These are phyloP conservation scores for Neuroscelio doddi DNA, from an alignment of 2,888 invertebrate genomes.

Conservation along the genomic window DNA sequence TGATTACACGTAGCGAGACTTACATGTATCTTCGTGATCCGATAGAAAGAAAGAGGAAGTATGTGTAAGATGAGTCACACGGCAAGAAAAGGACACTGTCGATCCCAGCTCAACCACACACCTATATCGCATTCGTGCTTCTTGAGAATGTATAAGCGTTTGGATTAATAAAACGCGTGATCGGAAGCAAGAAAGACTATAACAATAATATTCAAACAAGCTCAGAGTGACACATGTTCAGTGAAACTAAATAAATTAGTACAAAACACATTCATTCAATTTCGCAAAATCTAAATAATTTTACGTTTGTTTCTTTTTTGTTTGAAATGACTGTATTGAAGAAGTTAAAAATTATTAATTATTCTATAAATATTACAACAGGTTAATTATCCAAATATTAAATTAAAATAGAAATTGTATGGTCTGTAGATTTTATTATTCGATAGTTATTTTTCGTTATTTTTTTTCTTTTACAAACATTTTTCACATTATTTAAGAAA, in stretches of 20 bases:
- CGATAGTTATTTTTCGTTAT: too few relatives aligned
- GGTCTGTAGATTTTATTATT: too few relatives aligned
- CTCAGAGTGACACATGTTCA: too few relatives aligned
- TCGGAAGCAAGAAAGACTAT: not conserved
- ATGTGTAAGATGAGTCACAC: not conserved
- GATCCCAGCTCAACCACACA: not conserved
- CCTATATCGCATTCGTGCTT: not conserved
- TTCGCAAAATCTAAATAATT: not conserved
- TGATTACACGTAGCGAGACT: not conserved
- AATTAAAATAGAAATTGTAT: too few relatives aligned
- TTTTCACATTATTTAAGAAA: too few relatives aligned
- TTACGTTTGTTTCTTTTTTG: not conserved
- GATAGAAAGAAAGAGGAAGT: not conserved
- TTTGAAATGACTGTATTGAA: not conserved
- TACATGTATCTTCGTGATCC: not conserved
- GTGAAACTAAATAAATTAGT: too few relatives aligned
- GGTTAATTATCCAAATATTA: too few relatives aligned
- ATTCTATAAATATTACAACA: too few relatives aligned
- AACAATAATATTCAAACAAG: too few relatives aligned
- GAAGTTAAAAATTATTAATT: too few relatives aligned
- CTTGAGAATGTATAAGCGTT: not conserved
- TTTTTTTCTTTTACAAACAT: too few relatives aligned
- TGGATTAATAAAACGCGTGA: not conserved
- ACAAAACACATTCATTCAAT: too few relatives aligned
- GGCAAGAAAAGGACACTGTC: not conserved